A percentile compares a stretch with the other conserved stretches of the same genome.
Evolutionary conservation across 2,888 invertebrate genomes (phyloP).

Genomic region (Netelia fuscicornis): DNA sequence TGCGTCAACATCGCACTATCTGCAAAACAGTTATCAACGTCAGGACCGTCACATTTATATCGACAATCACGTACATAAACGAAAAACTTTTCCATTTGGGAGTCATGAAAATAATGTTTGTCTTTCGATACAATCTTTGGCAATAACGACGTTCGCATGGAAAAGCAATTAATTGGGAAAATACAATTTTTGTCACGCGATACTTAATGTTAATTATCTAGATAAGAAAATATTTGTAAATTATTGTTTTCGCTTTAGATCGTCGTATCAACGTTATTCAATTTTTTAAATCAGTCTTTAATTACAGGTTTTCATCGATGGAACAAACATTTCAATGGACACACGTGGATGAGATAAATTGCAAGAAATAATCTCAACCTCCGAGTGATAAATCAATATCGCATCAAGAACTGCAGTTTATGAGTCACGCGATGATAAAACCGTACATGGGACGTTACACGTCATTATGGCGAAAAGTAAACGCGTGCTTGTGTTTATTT

Average conservation of each 20-base stretch:
- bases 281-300: too few species aligned
- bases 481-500: conserved; percentile 12
- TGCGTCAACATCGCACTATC: conserved; percentile 44
- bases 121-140: too few species aligned
- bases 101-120: background rate
- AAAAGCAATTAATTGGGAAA: background rate
- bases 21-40: conserved; percentile 10
- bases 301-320: too few species aligned
- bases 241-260: too few species aligned
- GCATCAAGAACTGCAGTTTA: background rate
- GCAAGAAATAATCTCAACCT: background rate
- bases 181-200: background rate
- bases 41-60: conserved; percentile 23
- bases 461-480: conserved; percentile 40
- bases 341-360: background rate
- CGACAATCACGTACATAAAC: background rate
- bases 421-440: conserved; percentile 35
- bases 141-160: background rate
- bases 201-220: too few species aligned
- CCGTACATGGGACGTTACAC: conserved; percentile 22
- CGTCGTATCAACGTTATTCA: too few species aligned
- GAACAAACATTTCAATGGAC: too few species aligned
- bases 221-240: background rate
- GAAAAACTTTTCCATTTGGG: background rate
- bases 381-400: background rate